Evolutionary conservation across 1,140 invertebrate genomes (phyloP), one percentile per base, ranked within the genome.

Genomic region (Drosophila athabasca): DNA sequence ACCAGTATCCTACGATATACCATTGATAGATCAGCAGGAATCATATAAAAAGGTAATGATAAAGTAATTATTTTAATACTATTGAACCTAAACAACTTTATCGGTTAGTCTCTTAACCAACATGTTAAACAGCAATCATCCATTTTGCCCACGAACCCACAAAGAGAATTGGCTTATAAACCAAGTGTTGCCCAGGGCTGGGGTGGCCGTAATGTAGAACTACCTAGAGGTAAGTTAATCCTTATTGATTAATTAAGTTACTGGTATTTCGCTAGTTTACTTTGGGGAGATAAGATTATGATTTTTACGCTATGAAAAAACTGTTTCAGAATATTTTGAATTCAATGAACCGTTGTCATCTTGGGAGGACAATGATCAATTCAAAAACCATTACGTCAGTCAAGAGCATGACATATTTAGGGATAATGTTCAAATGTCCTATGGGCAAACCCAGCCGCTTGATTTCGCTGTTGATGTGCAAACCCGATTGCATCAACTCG

Each of bases 141-240:
- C 29, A 31, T 60, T 55, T 50, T 43, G 46, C 22, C 31, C 24
- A 11, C 52, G 13, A 92, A 90, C 62, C 73, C 76, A 1, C 79
- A 80, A 64, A 68, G 91, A 13, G 90, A 85, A 29, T 69, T 92
- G 5, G 91, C 91, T 4, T 94, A 94, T 62, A 93, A 93, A 69
- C 93, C 93, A 29, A 92, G 90, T 58, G 76, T 93, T 48, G 93
- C 94, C 1, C 92, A 92, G 70, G 93, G 93, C 35, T 94, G 94
- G 94, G 93, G 92, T 64, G 83, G 92, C 35, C 90, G 76, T 0
- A 68, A 67, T 57, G 74, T 90, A 50, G 68, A 76, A 46, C 58
- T 92, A 48, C 91, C 91, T 15, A 90, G 60, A 81, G 91, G 91
- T 92, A 76, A 77, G 66, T 43, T 29, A 9, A 50, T 31, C 9